Base-by-base conservation (phyloP, 37 sponge, comb jelly and placozoan species). In the Bolinopsis microptera region DNA sequence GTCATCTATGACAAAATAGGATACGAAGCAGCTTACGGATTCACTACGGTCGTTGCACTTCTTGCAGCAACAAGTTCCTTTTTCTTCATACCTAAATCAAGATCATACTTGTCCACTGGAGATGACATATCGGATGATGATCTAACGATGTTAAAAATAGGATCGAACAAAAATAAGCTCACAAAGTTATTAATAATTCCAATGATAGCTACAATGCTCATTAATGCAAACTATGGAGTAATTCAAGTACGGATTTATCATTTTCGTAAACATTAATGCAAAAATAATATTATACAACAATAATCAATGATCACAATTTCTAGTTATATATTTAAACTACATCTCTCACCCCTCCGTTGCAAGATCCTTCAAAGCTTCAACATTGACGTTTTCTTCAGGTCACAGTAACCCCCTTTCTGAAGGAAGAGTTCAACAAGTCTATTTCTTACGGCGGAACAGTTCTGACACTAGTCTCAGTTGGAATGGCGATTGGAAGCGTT, bases 141-240 rank as follows among this genome's bases (percentile, higher is more conserved):
- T n/a, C n/a, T n/a, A n/a, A n/a, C n/a, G 0, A 16, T 28, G 35
- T 1, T 86, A 48, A 40, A 86, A 0, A 9, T 34, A 32, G 35
- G 1, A 16, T 36, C 35, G 9, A 9, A 34, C n/a, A 86, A 39
- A 22, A 86, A 5, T 2, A 86, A 22, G 0, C 61, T 86, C 3
- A 33, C 90, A 22, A n/a, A 34, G 61, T 16, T 36, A 18, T 38
- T 86, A 48, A 27, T 40, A 27, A n/a, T 86, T 5, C 90, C 90
- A 22, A 35, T 86, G 21, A 41, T 86, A 22, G 90, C 90, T 1
- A 41, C 8, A 1, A 39, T 86, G 26, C 90, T 86, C 26, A 34
- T 86, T 0, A 86, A 39, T 0, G 35, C 28, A 16, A 86, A 86
- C 90, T 86, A 86, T 27, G 90, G 90, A 86, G 90, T 34, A n/a